Evolutionary conservation across 2,888 invertebrate genomes (phyloP).

Genomic region (Agrypnus murinus): DNA sequence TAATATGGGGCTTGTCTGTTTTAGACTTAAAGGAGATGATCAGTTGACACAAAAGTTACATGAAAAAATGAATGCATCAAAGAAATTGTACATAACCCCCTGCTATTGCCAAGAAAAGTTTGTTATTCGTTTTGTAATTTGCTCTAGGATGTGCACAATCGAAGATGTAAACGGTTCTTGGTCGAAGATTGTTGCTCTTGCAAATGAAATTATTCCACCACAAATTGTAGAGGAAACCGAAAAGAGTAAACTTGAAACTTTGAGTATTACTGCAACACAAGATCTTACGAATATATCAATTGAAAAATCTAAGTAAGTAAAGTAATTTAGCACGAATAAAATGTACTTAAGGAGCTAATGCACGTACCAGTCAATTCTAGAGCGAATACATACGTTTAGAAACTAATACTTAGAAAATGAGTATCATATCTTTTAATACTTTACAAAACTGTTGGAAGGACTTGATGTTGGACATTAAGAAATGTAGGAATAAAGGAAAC

Average conservation of each 20-base stretch:
- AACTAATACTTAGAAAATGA: too few relatives aligned
- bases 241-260: constrained; percentile 4
- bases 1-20: constrained; percentile 98
- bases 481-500: too few relatives aligned
- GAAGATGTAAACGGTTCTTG: constrained; percentile 90
- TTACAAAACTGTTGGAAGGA: too few relatives aligned
- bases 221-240: constrained; percentile 71
- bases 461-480: too few relatives aligned
- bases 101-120: constrained; percentile 88
- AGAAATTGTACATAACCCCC: constrained; percentile 94
- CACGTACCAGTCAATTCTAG: too few relatives aligned
- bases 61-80: constrained; percentile 90
- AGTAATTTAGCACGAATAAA: neutral
- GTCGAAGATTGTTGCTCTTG: constrained; percentile 87
- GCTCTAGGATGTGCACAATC: constrained; percentile 87
- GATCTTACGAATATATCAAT: constrained; percentile 73
- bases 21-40: constrained; percentile 91
- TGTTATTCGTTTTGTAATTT: constrained; percentile 92
- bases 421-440: too few relatives aligned
- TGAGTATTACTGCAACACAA: constrained; percentile 18
- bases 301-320: constrained; percentile 86
- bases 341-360: too few relatives aligned
- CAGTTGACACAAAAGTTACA: constrained; percentile 87
- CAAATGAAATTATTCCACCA: constrained; percentile 81
- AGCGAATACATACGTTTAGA: too few relatives aligned